Conservation (phyloP, 2,113 vertebrate species). For the Chaenogobius annularis region DNA sequence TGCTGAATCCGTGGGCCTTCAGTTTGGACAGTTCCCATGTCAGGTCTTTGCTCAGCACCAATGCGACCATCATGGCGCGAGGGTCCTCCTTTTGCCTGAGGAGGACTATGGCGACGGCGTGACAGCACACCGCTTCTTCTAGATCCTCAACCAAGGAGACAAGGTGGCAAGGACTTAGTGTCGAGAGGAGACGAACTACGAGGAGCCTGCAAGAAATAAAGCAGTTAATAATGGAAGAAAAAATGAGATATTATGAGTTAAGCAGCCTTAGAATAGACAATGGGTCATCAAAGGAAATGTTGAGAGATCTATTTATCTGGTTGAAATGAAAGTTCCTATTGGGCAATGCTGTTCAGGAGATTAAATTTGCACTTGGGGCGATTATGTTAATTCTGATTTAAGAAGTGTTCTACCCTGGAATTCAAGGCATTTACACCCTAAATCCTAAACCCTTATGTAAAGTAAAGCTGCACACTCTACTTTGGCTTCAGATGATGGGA, state of each 20-base stretch:
- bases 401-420: slow-evolving; percentile 37
- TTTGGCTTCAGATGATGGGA: slow-evolving; percentile 9
- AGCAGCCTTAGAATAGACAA: neutral
- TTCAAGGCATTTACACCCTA: slow-evolving; percentile 38
- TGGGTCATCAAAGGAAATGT: neutral
- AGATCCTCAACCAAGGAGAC: slow-evolving; percentile 77
- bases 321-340: neutral
- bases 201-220: slow-evolving; percentile 76
- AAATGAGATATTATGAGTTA: slow-evolving; percentile 2
- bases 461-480: slow-evolving; percentile 23
- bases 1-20: slow-evolving; percentile 66
- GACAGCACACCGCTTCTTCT: slow-evolving; percentile 73
- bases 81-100: slow-evolving; percentile 72
- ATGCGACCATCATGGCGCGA: slow-evolving; percentile 60
- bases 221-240: slow-evolving; percentile 3
- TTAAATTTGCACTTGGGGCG: neutral
- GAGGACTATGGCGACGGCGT: slow-evolving; percentile 74
- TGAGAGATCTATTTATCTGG: neutral
- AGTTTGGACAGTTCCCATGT: slow-evolving; percentile 73
- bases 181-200: slow-evolving; percentile 75
- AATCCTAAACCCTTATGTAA: slow-evolving; percentile 50
- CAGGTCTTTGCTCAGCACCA: slow-evolving; percentile 79
- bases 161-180: slow-evolving; percentile 64
- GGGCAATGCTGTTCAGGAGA: neutral
- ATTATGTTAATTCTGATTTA: slow-evolving; percentile 11